Percentiles rank a stretch among this genome's conserved stretches.
phyloP scores from a whole-genome alignment of 2,113 vertebrate species.

The Trogon surrucura region DNA sequence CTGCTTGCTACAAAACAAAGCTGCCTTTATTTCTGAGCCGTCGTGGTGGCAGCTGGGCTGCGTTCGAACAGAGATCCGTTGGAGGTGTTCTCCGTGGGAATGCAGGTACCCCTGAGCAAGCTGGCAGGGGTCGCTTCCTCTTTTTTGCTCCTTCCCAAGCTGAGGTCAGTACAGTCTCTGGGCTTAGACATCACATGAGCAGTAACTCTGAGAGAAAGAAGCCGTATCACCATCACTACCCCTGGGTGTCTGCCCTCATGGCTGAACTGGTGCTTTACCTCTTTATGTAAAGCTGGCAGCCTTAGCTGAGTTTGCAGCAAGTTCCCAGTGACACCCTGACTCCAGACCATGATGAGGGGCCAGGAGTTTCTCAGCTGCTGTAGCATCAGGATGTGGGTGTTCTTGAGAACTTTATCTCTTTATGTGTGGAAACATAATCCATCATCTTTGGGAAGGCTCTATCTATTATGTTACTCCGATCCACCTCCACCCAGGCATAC shows the following conservation, averaged over 20 bases:
- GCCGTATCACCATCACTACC: background rate
- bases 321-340: background rate
- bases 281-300: background rate
- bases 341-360: fast-evolving
- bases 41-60: background rate
- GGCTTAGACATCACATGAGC: background rate
- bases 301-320: background rate
- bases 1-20: constrained; percentile 27
- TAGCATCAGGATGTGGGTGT: background rate
- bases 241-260: background rate
- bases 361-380: background rate
- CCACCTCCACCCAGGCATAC: background rate
- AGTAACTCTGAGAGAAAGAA: background rate
- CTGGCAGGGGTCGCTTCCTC: background rate
- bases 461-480: background rate
- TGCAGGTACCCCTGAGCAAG: constrained; percentile 8
- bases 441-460: background rate
- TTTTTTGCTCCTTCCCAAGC: background rate
- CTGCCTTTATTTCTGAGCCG: background rate
- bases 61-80: background rate
- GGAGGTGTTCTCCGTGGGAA: background rate
- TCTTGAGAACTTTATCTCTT: background rate
- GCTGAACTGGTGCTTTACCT: background rate
- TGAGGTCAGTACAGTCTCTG: background rate
- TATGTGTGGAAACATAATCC: background rate